These are phyloP conservation scores for Apostichopus parvimensis DNA, from an alignment of 35 echinoderm and acorn worm species.

Conservation along the genomic window DNA sequence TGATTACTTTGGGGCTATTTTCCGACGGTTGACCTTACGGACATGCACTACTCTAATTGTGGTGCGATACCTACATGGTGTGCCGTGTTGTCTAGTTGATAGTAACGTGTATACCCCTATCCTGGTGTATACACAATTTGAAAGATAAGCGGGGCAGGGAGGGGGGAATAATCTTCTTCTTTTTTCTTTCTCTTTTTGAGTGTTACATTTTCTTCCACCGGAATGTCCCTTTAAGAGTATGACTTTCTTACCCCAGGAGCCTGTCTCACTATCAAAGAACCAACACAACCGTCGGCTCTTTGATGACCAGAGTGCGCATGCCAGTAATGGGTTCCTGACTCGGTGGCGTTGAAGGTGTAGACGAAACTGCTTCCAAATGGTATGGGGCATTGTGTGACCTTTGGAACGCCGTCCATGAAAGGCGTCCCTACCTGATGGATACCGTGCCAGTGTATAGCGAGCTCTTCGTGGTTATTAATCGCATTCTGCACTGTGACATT, in stretches of 20 bases:
- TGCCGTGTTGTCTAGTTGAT: too few relatives aligned
- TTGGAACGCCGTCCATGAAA: slow-evolving; percentile 72
- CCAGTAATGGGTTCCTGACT: slow-evolving; percentile 83
- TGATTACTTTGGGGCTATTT: too few relatives aligned
- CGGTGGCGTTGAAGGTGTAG: slow-evolving; percentile 74
- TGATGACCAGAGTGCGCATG: slow-evolving; percentile 74
- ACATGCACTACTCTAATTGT: too few relatives aligned
- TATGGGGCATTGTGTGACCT: slow-evolving; percentile 89
- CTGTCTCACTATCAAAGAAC: slow-evolving; percentile 65
- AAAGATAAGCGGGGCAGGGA: too few relatives aligned
- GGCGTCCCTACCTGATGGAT: slow-evolving; percentile 62
- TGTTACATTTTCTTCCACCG: too few relatives aligned
- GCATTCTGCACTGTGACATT: slow-evolving; percentile 74
- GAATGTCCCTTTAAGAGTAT: too few relatives aligned
- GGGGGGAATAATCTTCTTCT: too few relatives aligned
- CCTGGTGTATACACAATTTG: too few relatives aligned
- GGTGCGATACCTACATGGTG: too few relatives aligned
- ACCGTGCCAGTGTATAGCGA: slow-evolving; percentile 89
- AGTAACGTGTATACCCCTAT: too few relatives aligned
- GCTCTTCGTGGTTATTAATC: slow-evolving; percentile 68
- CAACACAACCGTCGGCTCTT: slow-evolving; percentile 68
- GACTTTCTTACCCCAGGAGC: neutral
- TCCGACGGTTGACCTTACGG: too few relatives aligned
- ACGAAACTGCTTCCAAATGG: slow-evolving; percentile 61
- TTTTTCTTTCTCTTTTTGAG: too few relatives aligned